Conservation (phyloP, 2,113 vertebrate genomes). For the Syngnathus floridae region DNA sequence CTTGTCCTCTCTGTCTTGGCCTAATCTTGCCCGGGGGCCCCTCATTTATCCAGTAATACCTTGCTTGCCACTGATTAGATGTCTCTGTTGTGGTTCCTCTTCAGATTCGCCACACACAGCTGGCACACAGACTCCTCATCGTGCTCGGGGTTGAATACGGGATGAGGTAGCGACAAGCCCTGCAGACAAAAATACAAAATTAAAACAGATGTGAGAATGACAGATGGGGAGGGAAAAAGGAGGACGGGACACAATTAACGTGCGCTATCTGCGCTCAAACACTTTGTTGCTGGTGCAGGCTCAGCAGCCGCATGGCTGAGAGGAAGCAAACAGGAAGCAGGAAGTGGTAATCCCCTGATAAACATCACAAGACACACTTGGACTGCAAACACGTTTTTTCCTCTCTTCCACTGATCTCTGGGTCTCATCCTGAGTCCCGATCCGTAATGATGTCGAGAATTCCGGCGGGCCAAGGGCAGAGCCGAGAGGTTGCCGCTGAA, state of each 20-base stretch:
- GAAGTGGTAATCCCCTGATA: slow-evolving; percentile 61
- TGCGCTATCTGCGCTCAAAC: slow-evolving; percentile 33
- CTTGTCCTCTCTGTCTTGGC: background rate
- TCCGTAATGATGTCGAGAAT: slow-evolving; percentile 42
- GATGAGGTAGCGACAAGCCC: slow-evolving; percentile 7
- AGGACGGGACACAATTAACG: slow-evolving; percentile 42
- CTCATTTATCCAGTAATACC: slow-evolving; percentile 27
- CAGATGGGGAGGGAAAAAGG: slow-evolving; percentile 35
- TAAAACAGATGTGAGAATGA: slow-evolving; percentile 49
- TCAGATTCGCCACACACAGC: slow-evolving; percentile 21
- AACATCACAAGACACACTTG: slow-evolving; percentile 37
- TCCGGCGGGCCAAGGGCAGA: slow-evolving; percentile 17
- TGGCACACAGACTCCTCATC: slow-evolving; percentile 25
- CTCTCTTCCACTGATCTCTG: slow-evolving; percentile 47
- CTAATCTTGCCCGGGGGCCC: slow-evolving; percentile 11
- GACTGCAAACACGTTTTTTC: slow-evolving; percentile 16
- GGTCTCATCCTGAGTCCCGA: slow-evolving; percentile 38
- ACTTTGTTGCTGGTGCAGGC: slow-evolving; percentile 35
- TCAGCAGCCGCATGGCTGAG: slow-evolving; percentile 48
- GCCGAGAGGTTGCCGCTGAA: slow-evolving; percentile 25
- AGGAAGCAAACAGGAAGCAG: slow-evolving; percentile 64
- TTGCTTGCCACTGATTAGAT: slow-evolving; percentile 27
- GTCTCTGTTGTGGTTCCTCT: slow-evolving; percentile 6
- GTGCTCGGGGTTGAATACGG: slow-evolving; percentile 13
- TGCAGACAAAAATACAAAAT: slow-evolving; percentile 29